A percentile compares a stretch with the other conserved stretches of the same genome.
phyloP scores from a whole-genome alignment of 1,140 invertebrate genomes.

The Zaprionus nigranus region DNA sequence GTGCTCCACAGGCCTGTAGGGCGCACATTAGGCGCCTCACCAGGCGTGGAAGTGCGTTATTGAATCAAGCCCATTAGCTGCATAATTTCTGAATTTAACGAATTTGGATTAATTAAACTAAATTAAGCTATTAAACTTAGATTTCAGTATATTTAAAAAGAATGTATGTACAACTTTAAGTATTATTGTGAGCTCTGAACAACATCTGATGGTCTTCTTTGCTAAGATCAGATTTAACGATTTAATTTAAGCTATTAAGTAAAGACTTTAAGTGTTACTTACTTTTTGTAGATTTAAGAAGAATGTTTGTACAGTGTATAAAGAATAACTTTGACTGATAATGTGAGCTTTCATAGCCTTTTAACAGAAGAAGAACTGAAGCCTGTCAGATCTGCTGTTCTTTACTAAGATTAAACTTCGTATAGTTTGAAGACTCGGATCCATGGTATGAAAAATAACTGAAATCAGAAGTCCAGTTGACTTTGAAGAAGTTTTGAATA shows the following conservation, averaged over 20 bases:
- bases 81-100: not conserved
- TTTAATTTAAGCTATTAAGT: not conserved
- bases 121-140: not conserved
- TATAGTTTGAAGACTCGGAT: no score
- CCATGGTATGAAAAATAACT: not conserved
- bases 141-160: not conserved
- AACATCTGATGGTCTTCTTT: no score
- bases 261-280: not conserved
- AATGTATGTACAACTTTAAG: not conserved
- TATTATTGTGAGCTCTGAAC: not conserved
- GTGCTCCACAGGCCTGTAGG: not conserved
- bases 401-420: no score
- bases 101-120: not conserved
- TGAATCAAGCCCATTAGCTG: slow-evolving; percentile 2
- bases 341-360: no score
- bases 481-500: slow-evolving; percentile 1
- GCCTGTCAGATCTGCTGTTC: no score
- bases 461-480: not conserved
- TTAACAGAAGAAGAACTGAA: no score
- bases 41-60: slow-evolving; percentile 3
- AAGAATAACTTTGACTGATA: no score
- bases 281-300: not conserved
- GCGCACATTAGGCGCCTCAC: not conserved
- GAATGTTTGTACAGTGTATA: not conserved
- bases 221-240: no score